Conservation (phyloP, 30 jellyfish, hydroid and myxozoan genomes). For the Nemopilema nomurai region DNA sequence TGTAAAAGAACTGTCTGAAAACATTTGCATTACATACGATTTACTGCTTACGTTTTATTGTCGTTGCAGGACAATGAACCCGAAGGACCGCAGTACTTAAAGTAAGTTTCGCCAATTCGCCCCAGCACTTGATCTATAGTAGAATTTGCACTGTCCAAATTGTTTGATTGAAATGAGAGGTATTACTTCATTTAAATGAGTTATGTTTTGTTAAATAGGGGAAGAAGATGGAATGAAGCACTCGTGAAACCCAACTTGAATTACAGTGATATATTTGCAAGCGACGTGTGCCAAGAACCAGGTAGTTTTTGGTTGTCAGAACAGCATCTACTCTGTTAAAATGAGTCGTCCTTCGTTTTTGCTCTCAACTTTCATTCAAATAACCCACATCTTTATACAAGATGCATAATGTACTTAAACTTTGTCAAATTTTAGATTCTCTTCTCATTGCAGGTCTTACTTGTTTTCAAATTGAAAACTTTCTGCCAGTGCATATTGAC, state of each 20-base stretch:
- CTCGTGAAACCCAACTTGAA: slow-evolving; percentile 89
- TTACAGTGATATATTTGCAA: slow-evolving; percentile 85
- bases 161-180: no score
- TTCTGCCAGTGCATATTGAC: slow-evolving; percentile 91
- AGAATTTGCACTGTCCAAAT: background rate
- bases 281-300: slow-evolving; percentile 90
- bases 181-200: no score
- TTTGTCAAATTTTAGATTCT: background rate
- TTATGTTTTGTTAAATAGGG: slow-evolving; percentile 46
- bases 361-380: no score
- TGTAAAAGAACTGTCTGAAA: no score
- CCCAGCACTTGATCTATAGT: background rate
- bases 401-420: background rate
- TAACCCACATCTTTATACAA: no score
- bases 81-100: slow-evolving; percentile 64
- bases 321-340: background rate
- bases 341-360: no score
- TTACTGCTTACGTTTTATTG: background rate
- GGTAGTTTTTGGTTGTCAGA: slow-evolving; percentile 71
- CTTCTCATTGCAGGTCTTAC: slow-evolving; percentile 73
- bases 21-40: no score
- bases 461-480: slow-evolving; percentile 92
- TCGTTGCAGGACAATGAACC: slow-evolving; percentile 59
- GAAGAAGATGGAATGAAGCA: slow-evolving; percentile 90
- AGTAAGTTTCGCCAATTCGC: slow-evolving; percentile 24